Base-by-base conservation (phyloP, 1,140 invertebrate species). In the Pseudomyrmex flavicornis region DNA sequence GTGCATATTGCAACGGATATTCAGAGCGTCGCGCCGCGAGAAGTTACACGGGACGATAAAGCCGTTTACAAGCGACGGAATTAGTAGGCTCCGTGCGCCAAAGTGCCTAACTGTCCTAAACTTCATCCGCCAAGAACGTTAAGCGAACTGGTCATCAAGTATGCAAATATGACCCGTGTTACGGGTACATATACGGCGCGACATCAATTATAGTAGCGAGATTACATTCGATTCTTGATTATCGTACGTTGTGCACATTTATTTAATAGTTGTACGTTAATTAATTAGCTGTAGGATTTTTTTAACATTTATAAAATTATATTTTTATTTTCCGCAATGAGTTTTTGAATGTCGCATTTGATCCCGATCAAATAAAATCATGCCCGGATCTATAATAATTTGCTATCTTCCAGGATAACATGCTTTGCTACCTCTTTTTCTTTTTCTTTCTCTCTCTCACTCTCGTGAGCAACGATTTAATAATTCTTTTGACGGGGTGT, bases 11-110 rank as follows among this genome's bases (percentile, higher is more conserved):
- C 44, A 80, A 72, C 5, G 66, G 54, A 80, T 80, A 80, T 72
- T 72, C 66, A 20, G 44, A 72, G 76, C 76, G 59, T 50, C 54
- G 22, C 35, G 35, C 44, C 76, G 52, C 44, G 66, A 61, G 76
- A 80, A 80, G 66, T 80, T 80, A 59, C 35, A 35, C 35, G 35
- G 76, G 54, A 80, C 76, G 66, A 80, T 80, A 80, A 80, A 80
- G 76, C 76, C 66, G 76, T 80, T 80, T 80, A 80, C 76, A 80
- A 80, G 76, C 76, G 66, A 80, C 76, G 66, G 66, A 80, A 80
- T 80, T 80, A 80, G 76, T 80, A 80, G 76, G 76, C 76, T 80
- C 72, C 76, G 76, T 70, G 76, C 72, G 72, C 54, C 22, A 22
- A 80, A 70, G 66, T 80, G 54, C 66, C 66, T 80, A 80, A 80